A percentile compares a stretch with the other conserved stretches of the same genome.
Conservation (phyloP, 2,113 vertebrate species). For the Numida meleagris region DNA sequence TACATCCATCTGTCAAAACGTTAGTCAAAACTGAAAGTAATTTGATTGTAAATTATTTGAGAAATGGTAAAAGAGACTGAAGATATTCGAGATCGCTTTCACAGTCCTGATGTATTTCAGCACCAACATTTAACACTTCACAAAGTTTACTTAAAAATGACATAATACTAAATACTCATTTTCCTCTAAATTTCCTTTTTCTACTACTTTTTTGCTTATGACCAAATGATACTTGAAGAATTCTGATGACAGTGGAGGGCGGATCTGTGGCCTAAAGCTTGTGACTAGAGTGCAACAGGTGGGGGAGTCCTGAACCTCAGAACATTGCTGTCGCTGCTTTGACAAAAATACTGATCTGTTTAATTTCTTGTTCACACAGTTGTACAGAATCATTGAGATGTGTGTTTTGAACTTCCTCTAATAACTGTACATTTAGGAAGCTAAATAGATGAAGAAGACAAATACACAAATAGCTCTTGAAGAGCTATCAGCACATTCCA, state of each 20-base stretch:
- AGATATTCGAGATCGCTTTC: background rate
- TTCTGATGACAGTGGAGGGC: background rate
- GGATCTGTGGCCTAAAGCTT: background rate
- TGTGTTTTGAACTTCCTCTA: background rate
- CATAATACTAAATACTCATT: background rate
- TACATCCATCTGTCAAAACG: background rate
- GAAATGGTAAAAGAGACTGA: background rate
- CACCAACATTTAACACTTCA: background rate
- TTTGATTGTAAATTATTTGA: background rate
- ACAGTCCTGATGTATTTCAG: background rate
- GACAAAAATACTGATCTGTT: background rate
- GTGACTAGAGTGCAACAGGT: background rate
- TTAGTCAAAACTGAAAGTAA: background rate
- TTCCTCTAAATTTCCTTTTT: background rate
- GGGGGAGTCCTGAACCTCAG: background rate
- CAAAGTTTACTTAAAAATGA: background rate
- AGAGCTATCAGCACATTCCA: conserved; percentile 25
- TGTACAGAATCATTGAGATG: background rate
- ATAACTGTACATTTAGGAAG: background rate
- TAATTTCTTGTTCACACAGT: background rate
- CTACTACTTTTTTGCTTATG: background rate
- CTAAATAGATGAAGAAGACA: background rate
- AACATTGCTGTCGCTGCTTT: background rate
- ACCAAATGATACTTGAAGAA: background rate
- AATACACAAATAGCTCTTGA: conserved; percentile 13